Evolutionary conservation across 2,113 vertebrate species (phyloP).

Genomic region (Mesitornis unicolor): DNA sequence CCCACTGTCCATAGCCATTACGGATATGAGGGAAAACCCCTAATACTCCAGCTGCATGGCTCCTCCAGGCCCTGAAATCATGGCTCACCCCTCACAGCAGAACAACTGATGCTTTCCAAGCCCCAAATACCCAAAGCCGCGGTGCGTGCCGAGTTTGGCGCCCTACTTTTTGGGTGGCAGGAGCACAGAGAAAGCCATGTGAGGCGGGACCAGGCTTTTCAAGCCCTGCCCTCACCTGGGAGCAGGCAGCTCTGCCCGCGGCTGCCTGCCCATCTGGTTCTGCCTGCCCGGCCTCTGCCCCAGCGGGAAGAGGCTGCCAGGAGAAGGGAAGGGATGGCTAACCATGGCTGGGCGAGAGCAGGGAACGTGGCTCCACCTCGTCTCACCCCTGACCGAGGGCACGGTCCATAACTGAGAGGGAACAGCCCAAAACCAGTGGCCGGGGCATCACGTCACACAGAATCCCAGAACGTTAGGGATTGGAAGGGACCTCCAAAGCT

Average conservation of each 20-base stretch:
- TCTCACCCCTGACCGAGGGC: not conserved
- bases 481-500: too few species aligned
- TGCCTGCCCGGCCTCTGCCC: not conserved
- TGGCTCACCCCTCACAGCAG: fast-evolving
- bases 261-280: conserved; percentile 5
- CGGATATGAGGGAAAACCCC: too few species aligned
- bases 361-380: not conserved
- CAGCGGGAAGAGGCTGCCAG: not conserved
- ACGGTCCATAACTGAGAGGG: fast-evolving
- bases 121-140: fast-evolving
- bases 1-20: fast-evolving
- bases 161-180: not conserved
- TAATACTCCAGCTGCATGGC: not conserved
- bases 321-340: not conserved
- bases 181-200: fast-evolving
- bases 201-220: not conserved
- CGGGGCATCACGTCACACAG: fast-evolving
- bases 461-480: too few species aligned
- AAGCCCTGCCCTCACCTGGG: not conserved
- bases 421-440: not conserved
- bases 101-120: fast-evolving
- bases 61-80: not conserved
- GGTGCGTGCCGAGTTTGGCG: fast-evolving
- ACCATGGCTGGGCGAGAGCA: fast-evolving
- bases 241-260: not conserved